phyloP scores from a whole-genome alignment of 2,888 invertebrate genomes.

The Aquatica leii region DNA sequence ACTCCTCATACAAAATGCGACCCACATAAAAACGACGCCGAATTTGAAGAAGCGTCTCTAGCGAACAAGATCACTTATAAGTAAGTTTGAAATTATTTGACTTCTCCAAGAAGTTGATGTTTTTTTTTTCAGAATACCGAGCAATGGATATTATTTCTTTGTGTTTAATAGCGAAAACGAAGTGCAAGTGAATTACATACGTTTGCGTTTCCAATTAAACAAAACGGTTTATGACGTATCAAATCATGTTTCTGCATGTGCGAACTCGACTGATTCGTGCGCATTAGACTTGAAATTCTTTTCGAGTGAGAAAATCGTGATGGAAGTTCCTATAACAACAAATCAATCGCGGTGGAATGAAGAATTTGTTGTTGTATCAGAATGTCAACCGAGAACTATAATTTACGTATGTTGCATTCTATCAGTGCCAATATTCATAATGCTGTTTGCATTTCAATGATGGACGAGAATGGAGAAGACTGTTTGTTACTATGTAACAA shows the following conservation, averaged over 20 bases:
- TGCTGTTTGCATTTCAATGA: constrained; percentile 77
- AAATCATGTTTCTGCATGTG: constrained; percentile 68
- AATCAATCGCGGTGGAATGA: constrained; percentile 78
- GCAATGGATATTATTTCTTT: constrained; percentile 83
- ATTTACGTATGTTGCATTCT: constrained; percentile 74
- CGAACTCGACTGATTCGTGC: constrained; percentile 70
- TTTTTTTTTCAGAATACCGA: constrained; percentile 67
- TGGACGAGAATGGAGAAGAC: too few species aligned
- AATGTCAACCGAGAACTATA: constrained; percentile 77
- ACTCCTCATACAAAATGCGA: constrained; percentile 70
- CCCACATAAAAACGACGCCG: constrained; percentile 56
- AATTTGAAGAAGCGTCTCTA: constrained; percentile 64
- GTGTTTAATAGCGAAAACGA: constrained; percentile 85
- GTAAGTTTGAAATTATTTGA: constrained; percentile 57
- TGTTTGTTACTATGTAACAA: constrained; percentile 5
- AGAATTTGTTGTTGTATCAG: constrained; percentile 76
- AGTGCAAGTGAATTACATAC: constrained; percentile 73
- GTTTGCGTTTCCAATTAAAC: constrained; percentile 73
- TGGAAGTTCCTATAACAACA: constrained; percentile 70
- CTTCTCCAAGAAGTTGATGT: neutral
- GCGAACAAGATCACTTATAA: constrained; percentile 74
- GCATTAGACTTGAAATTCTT: constrained; percentile 73
- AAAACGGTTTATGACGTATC: constrained; percentile 76
- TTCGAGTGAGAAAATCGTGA: constrained; percentile 72
- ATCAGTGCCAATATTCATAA: constrained; percentile 74